phyloP scores from a whole-genome alignment of 2,888 invertebrate species.

The Psylliodes chrysocephalus region DNA sequence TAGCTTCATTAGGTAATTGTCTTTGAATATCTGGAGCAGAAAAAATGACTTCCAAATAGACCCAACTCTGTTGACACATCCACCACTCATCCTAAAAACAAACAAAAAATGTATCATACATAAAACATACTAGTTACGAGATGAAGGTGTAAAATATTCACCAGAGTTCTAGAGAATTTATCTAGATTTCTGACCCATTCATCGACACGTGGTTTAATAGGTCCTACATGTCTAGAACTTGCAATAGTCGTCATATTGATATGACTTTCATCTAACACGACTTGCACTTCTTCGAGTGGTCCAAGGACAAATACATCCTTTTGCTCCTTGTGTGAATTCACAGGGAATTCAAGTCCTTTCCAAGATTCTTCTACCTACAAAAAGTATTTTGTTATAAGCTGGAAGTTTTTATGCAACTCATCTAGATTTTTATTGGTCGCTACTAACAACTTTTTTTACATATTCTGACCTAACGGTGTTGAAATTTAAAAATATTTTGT shows the following conservation, averaged over 20 bases:
- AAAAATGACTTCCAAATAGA: constrained; percentile 94
- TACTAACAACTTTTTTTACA: no score
- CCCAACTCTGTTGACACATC: constrained; percentile 91
- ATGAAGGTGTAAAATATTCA: constrained; percentile 59
- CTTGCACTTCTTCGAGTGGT: constrained; percentile 85
- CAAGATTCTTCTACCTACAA: constrained; percentile 82
- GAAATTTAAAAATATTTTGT: no score
- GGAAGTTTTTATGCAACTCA: no score
- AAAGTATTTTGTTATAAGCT: neutral
- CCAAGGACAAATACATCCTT: constrained; percentile 88
- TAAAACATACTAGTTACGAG: no score
- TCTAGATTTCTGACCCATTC: constrained; percentile 84
- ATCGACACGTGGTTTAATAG: constrained; percentile 83
- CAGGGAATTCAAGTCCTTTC: constrained; percentile 82
- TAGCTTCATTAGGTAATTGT: constrained; percentile 90
- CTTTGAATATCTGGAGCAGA: constrained; percentile 94
- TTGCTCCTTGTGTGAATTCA: constrained; percentile 81
- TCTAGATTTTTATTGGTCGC: no score
- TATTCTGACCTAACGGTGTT: no score
- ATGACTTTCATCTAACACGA: constrained; percentile 84
- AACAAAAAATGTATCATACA: no score
- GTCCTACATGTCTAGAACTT: constrained; percentile 86
- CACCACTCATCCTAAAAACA: constrained; percentile 87
- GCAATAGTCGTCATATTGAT: constrained; percentile 88
- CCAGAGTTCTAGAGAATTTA: constrained; percentile 84